Evolutionary conservation across 2,797 vertebrate genomes (phyloP), one percentile per base, ranked within the genome.

Genomic region (Schizopygopsis malacanthus): DNA sequence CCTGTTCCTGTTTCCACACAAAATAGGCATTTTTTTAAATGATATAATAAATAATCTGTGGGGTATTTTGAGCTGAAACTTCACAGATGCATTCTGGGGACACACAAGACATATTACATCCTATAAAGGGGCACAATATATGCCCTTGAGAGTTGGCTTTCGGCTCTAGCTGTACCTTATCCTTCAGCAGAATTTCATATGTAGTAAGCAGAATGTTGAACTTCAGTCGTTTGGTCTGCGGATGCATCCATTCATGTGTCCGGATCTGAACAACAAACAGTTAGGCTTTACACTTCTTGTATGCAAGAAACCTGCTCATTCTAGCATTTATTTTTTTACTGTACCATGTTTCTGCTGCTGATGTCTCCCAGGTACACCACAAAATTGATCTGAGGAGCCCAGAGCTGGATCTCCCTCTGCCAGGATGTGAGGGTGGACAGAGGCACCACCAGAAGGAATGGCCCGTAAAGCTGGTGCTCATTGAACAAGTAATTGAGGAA

Each of bases 181-280:
- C 98, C 92, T 99, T 99, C 59, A 99, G 94, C 80, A 99, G 95
- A 91, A 99, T 99, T 93, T 99, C 98, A 0, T 99, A 99, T 0
- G 98, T 99, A 78, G 98, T 99, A 89, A 99, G 93, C 37, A 99
- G 92, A 89, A 99, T 97, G 92, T 99, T 99, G 87, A 99, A 97
- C 92, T 99, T 99, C 90, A 99, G 94, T 81, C 98, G 94, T 91
- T 98, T 99, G 81, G 93, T 98, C 82, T 98, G 98, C 28, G 90
- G 94, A 89, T 99, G 98, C 97, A 99, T 99, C 98, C 98, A 99
- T 91, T 99, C 98, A 47, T 99, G 97, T 73, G 97, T 98, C 94
- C 98, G 94, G 92, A 99, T 99, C 98, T 99, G 90, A 28, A 89
- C 25, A 33, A 10, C 25, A 83, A 43, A 83, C 61, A 43, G 61